These are phyloP conservation scores for Scomber colias DNA, from an alignment of 2,113 vertebrate genomes.

Conservation along the genomic window DNA sequence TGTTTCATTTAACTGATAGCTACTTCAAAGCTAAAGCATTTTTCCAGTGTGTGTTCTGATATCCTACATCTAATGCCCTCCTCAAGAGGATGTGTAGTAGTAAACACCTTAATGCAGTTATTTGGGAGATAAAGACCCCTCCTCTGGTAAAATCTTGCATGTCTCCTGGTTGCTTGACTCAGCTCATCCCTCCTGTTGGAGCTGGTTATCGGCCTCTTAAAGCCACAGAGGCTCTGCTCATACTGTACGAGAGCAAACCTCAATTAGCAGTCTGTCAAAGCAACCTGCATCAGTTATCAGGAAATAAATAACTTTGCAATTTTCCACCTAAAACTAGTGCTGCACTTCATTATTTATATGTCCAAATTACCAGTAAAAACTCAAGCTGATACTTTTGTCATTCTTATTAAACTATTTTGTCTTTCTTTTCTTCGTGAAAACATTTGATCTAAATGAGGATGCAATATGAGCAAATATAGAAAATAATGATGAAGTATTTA, in stretches of 20 bases:
- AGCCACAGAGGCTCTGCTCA: slow-evolving; percentile 49
- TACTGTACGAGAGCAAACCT: background rate
- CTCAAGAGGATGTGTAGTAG: background rate
- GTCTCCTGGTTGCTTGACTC: background rate
- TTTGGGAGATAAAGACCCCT: background rate
- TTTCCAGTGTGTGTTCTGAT: background rate
- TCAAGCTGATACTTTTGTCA: background rate
- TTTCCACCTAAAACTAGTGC: background rate
- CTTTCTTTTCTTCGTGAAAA: background rate
- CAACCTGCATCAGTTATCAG: background rate
- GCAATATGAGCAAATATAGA: background rate
- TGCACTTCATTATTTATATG: background rate
- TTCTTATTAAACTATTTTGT: background rate
- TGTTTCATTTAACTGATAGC: too few species aligned
- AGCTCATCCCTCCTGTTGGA: slow-evolving; percentile 59
- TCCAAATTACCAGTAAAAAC: too few species aligned
- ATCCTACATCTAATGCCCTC: too few species aligned
- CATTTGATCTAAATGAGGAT: background rate
- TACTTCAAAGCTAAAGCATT: too few species aligned
- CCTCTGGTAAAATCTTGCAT: slow-evolving; percentile 5
- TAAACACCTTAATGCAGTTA: background rate
- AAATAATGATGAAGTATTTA: background rate
- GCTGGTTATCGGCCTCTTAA: slow-evolving; percentile 77
- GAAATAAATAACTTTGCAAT: background rate
- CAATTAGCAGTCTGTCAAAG: background rate